Evolutionary conservation across 2,888 invertebrate species (phyloP), one percentile per base, ranked within the genome.

Genomic region (Mythimna ferrago): DNA sequence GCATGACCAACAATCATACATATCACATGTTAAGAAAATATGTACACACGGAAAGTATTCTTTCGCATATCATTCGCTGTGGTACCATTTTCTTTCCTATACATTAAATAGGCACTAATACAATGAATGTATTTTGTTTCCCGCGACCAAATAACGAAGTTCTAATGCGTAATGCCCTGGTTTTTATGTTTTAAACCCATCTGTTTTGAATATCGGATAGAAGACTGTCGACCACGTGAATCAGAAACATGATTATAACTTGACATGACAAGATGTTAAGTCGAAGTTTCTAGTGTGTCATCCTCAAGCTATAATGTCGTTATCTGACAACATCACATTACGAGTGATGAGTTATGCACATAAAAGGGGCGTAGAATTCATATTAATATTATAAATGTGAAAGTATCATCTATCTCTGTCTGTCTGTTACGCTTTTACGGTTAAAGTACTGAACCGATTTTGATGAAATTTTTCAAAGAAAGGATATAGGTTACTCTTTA

Each of bases 41-140:
- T 88, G 85, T 86, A 88, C 87, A 86, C 84, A 85, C 77, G 83
- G 83, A 87, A 86, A 86, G 87, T 85, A 83, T 81, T 73, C 73
- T 67, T 70, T 83, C 76, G 71, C 76, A 78, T 82, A 86, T 74
- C 78, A 63, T 82, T 64, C 80, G 74, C 80, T 83, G 87, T 85
- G 82, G 81, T 87, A 86, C 82, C 75, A 82, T 76, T 78, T 76
- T 69, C 80, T 77, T 76, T 76, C 87, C 86, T 90, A 89, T 86
- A 91, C 82, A 86, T 84, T 85, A 86, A 86, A 87, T 89, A 91
- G 90, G 92, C 91, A 92, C 91, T 90, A 90, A 87, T 83, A 89
- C 84, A 89, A 88, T 83, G 83, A 86, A 85, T 86, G 76, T 75
- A 56, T 85, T 86, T 88, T 86, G 85, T 83, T 89, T 88, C 78